phyloP scores from a whole-genome alignment of 2,797 vertebrate species.

The Hydrolagus colliei region DNA sequence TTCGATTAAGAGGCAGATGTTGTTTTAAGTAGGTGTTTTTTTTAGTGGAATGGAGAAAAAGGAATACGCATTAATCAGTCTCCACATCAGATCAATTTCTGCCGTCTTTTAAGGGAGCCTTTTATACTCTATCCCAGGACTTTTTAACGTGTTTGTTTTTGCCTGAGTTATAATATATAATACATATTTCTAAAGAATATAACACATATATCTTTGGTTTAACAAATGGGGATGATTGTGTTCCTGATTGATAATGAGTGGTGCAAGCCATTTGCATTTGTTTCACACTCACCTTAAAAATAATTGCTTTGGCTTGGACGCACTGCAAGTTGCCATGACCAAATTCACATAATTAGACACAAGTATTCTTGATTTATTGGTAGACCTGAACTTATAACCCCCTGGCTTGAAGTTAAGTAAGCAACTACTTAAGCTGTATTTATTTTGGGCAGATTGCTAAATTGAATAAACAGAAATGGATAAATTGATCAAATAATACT shows the following conservation, averaged over 20 bases:
- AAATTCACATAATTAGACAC: neutral
- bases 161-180: too few relatives aligned
- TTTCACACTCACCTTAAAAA: neutral
- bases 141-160: too few relatives aligned
- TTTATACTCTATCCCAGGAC: too few relatives aligned
- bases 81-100: too few relatives aligned
- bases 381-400: neutral
- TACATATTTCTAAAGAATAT: too few relatives aligned
- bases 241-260: neutral
- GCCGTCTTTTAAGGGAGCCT: too few relatives aligned
- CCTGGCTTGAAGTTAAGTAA: neutral
- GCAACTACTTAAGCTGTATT: neutral
- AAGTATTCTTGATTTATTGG: neutral
- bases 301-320: neutral
- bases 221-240: neutral
- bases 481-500: slow-evolving; percentile 8
- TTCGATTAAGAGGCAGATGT: too few relatives aligned
- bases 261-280: neutral
- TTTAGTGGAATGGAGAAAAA: too few relatives aligned
- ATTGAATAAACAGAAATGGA: slow-evolving; percentile 5
- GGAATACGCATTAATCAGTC: too few relatives aligned
- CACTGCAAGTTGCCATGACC: neutral
- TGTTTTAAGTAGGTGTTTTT: too few relatives aligned
- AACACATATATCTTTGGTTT: neutral
- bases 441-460: neutral